Conservation (phyloP, 2,113 vertebrate species). For the Taurulus bubalis region DNA sequence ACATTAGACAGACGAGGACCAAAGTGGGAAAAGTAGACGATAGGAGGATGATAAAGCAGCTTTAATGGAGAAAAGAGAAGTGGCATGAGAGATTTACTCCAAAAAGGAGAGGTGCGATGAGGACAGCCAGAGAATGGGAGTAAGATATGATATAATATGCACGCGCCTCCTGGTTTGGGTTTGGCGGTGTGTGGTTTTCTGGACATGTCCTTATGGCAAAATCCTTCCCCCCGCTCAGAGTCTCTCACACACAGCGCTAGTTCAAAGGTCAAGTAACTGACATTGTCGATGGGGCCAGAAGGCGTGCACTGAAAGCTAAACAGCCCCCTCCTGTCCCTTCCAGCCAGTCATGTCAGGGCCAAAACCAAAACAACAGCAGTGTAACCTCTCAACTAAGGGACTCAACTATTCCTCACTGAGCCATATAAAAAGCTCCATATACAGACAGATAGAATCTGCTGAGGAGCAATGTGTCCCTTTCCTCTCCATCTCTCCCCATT, state of each 20-base stretch:
- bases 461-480: constrained; percentile 1
- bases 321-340: constrained; percentile 3
- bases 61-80: constrained; percentile 13
- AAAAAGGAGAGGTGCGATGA: constrained; percentile 6
- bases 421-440: constrained; percentile 4
- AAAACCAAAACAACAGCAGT: constrained; percentile 46
- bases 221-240: neutral
- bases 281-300: constrained; percentile 33
- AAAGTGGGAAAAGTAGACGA: constrained; percentile 1
- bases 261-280: constrained; percentile 63
- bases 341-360: constrained; percentile 4
- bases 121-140: constrained; percentile 7
- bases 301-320: constrained; percentile 55
- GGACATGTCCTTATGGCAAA: constrained; percentile 10
- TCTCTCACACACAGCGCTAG: constrained; percentile 21
- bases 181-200: too few species aligned
- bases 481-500: neutral
- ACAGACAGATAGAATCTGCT: constrained; percentile 1
- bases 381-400: constrained; percentile 14
- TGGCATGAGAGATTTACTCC: neutral
- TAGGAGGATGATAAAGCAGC: constrained; percentile 11
- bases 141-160: neutral
- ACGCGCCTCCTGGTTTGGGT: neutral
- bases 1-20: constrained; percentile 19
- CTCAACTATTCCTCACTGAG: neutral